Evolutionary conservation across 2,888 invertebrate genomes (phyloP), one percentile per base, ranked within the genome.

Genomic region (Ennomos quercinarius): DNA sequence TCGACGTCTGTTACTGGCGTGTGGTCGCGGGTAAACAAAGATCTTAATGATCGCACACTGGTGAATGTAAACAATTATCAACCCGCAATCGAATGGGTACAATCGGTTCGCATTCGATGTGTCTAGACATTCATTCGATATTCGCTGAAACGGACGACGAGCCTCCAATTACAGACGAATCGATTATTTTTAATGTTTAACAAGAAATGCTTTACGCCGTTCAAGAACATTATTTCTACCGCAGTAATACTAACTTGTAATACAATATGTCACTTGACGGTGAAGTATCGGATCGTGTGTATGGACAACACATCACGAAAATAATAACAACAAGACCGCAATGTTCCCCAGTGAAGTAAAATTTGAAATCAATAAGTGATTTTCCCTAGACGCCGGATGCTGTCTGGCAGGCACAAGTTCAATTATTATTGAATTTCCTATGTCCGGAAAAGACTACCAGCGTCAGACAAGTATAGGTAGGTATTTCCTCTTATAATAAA

Each of bases 401-500:
- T 84, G 86, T 83, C 78, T 81, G 78, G 77, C 81, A 82, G 78
- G 75, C 86, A 86, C 80, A 74, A 83, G 86, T 86, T 83, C 83
- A 85, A 87, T 90, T 88, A 87, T 86, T 86, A 89, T 90, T 88
- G 83, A 88, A 89, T 90, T 90, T 90, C 82, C 84, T 74, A 81
- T 80, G 77, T 76, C 77, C 70, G 78, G 76, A 67, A 53, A 67
- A 68, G 66, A 66, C 63, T 64, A 64, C 47, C 50, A 57, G 39
- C 42, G 41, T 27, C 53, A 55, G 66, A 57, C 66, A 69, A 70
- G 72, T 27, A 27, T 27, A 27, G 27, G 27, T 27, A 27, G 27
- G 27, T 27, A 73, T 69, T 73, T 74, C 71, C 72, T 73, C 78
- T 74, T 67, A 70, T 71, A 66, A 63, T 41, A 46, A 61, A 57